phyloP scores from a whole-genome alignment of 2,888 invertebrate genomes.

The Drosophila greeni region DNA sequence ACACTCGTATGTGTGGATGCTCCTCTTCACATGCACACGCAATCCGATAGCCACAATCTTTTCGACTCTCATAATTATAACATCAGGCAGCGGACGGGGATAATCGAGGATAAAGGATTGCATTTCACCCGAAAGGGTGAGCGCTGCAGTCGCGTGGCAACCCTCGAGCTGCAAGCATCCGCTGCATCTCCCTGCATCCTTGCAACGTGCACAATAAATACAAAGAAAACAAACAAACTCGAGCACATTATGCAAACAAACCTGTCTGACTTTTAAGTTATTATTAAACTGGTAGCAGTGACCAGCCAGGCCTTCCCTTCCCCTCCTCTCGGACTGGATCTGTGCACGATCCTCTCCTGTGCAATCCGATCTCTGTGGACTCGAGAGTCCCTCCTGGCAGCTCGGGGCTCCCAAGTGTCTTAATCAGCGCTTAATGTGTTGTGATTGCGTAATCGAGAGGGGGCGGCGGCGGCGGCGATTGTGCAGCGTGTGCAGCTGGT shows the following conservation, averaged over 20 bases:
- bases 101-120: conserved; percentile 33
- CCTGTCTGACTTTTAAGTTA: conserved; percentile 2
- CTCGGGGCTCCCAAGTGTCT: conserved; percentile 48
- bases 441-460: conserved; percentile 57
- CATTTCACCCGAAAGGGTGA: conserved; percentile 23
- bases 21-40: conserved; percentile 20
- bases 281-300: not conserved
- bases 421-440: conserved; percentile 66
- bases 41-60: conserved; percentile 50
- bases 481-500: conserved; percentile 15
- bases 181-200: conserved; percentile 4
- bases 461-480: conserved; percentile 5
- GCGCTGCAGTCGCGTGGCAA: conserved; percentile 29
- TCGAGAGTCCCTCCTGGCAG: not conserved
- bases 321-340: not conserved
- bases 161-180: conserved; percentile 1
- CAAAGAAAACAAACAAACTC: not conserved
- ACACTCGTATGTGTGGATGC: too few relatives aligned
- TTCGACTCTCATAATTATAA: conserved; percentile 62
- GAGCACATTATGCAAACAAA: not conserved
- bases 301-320: not conserved
- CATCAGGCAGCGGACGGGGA: conserved; percentile 37
- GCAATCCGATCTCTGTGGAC: conserved; percentile 58
- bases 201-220: not conserved
- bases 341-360: conserved; percentile 45